Conservation (phyloP, 2,888 invertebrate genomes). For the Caenorhabditis macrosperma region DNA sequence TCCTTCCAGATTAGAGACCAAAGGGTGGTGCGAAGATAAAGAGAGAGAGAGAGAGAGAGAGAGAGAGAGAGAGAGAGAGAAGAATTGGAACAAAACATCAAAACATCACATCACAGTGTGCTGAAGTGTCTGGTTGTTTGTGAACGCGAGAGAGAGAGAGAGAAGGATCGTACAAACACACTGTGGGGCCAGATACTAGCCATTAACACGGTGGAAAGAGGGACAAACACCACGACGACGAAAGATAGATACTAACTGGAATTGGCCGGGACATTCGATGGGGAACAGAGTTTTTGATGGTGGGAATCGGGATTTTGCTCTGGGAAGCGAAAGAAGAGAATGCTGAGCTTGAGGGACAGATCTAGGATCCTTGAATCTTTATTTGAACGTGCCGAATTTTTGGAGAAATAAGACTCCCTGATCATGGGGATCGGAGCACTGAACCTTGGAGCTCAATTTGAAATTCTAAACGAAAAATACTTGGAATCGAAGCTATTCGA, state of each 20-base stretch:
- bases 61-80: not conserved
- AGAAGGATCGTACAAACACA: not conserved
- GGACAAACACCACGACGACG: not conserved
- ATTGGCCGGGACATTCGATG: too few relatives aligned
- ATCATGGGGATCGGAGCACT: too few relatives aligned
- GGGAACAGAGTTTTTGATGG: too few relatives aligned
- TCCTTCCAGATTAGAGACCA: not conserved
- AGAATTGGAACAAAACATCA: not conserved
- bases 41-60: not conserved
- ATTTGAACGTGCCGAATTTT: too few relatives aligned
- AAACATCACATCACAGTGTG: not conserved
- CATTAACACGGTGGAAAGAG: not conserved
- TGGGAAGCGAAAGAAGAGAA: too few relatives aligned
- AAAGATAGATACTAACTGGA: not conserved
- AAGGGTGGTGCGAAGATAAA: not conserved
- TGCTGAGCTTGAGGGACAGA: too few relatives aligned
- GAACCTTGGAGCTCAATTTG: too few relatives aligned
- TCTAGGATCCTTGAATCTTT: too few relatives aligned
- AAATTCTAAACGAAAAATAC: too few relatives aligned
- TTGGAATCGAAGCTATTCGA: too few relatives aligned
- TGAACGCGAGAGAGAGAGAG: not conserved
- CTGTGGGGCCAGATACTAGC: not conserved
- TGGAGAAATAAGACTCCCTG: too few relatives aligned
- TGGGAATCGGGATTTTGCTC: too few relatives aligned
- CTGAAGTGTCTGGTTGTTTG: slow-evolving; percentile 12